Base-by-base conservation (phyloP, 2,888 invertebrate species). In the Drosophila nr. fundita region DNA sequence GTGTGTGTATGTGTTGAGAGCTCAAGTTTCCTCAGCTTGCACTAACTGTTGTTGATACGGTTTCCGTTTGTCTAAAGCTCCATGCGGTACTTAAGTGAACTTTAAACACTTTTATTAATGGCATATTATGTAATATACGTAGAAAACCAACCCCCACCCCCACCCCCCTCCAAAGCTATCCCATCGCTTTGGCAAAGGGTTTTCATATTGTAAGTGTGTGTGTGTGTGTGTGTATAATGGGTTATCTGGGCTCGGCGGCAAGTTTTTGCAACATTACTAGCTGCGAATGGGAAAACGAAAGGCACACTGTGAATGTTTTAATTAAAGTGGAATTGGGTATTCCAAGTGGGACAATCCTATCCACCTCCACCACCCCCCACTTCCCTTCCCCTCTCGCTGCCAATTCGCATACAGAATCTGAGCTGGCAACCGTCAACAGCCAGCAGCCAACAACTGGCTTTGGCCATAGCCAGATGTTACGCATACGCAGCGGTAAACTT, bases 311-410 rank as follows among this genome's bases (percentile, higher is more conserved):
- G 75, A 85, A 90, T 90, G 91, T 91, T 91, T 90, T 90, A 90
- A 91, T 91, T 90, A 91, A 89, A 90, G 90, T 89, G 85, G 83
- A 90, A 88, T 86, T 89, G 88, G 89, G 89, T 83, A 89, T 87
- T 88, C 90, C 80, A 80, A 89, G 89, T 87, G 82, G 87, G 80
- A 69, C 80, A 75, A 71, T 76, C 58, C 68, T 40, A 29, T 21
- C 45, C 36, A 36, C 40, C 50, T 24, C 34, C 21, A 6, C n/a
- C 11, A 11, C 3, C 1, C 3, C 6, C 4, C n/a, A n/a, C n/a
- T n/a, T 7, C 45, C 2, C 2, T 7, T 1, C 38, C 18, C 8
- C 8, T 18, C 18, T 38, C 8, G 21, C 13, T 7, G 21, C 42
- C 21, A 45, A 62, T 73, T 21, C 15, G 1, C 21, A 32, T 18